Conservation (phyloP, 92 coral and sea anemone species). For the Epizoanthus illoricatus region DNA sequence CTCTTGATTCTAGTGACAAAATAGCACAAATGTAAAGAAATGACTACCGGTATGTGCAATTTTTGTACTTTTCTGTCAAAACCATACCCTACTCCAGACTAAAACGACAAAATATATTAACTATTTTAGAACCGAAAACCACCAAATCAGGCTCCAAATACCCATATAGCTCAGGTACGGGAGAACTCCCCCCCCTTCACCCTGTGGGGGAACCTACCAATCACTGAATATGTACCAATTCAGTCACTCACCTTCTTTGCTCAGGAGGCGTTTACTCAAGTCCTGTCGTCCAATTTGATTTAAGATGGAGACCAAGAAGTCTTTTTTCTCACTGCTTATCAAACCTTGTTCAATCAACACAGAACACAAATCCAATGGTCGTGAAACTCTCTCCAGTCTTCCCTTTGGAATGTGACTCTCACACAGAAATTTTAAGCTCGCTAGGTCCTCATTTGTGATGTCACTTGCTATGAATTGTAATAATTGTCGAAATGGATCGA, state of each 20-base stretch:
- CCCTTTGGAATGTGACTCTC: slow-evolving; percentile 38
- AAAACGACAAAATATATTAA: too few species aligned
- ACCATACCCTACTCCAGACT: too few species aligned
- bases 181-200: too few species aligned
- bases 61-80: too few species aligned
- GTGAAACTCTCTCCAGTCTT: slow-evolving; percentile 16
- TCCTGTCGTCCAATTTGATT: slow-evolving; percentile 34
- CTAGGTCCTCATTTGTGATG: slow-evolving; percentile 25
- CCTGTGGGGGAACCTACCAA: too few species aligned
- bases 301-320: slow-evolving; percentile 12
- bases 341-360: slow-evolving; percentile 30
- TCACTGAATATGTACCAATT: too few species aligned
- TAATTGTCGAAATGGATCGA: slow-evolving; percentile 32
- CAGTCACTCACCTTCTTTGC: slow-evolving; percentile 5
- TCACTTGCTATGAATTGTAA: slow-evolving; percentile 33
- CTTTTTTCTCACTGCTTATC: slow-evolving; percentile 2
- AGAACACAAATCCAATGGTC: slow-evolving; percentile 31
- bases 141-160: too few species aligned
- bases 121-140: too few species aligned
- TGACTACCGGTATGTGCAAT: too few species aligned
- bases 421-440: slow-evolving; percentile 23
- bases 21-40: too few species aligned
- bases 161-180: too few species aligned
- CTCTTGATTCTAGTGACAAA: too few species aligned
- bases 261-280: slow-evolving; percentile 10